Evolutionary conservation across 2,113 vertebrate species (phyloP), one percentile per base, ranked within the genome.

Genomic region (Rhea pennata): DNA sequence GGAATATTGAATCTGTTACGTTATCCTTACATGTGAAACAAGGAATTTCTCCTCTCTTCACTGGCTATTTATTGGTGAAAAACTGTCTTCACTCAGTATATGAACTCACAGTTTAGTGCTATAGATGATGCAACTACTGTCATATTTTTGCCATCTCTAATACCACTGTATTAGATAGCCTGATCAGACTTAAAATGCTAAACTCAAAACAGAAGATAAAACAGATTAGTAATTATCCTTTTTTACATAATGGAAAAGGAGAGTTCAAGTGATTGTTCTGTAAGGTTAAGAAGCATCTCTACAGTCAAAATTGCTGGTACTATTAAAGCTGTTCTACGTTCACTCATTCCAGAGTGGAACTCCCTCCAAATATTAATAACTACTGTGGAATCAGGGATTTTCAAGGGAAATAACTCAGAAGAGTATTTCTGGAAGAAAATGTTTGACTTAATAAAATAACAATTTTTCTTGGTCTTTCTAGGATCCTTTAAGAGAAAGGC

Each of bases 401-500:
- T 56, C 39, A 48, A 12, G 26, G 24, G 29, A 90, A 76, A 7
- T 79, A 69, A 79, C 77, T 8, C 31, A 71, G 2, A 40, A 54
- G 33, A 61, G 4, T 51, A 39, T 62, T 76, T 86, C 64, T 93
- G 21, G 42, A 92, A 12, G 77, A 94, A 85, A 69, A n/a, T 29
- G 7, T 44, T 79, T 42, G 12, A 23, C 64, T 84, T 95, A 71
- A 9, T 84, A 15, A 79, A 90, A 53, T 42, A 22, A 15, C 1
- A 1, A 2, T 29, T 31, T 44, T 83, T 86, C 14, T 44, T 91
- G 20, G 15, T 86, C 2, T 24, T 75, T 93, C 67, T 91, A 99
- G 99, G 99, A 99, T 93, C 98, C 98, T 69, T 97, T 99, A 96
- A 87, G 98, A 95, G 98, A 98, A 93, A 98, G 98, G 61, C 97